Evolutionary conservation across 1,140 invertebrate species (phyloP).

Genomic region (Vanessa atalanta): DNA sequence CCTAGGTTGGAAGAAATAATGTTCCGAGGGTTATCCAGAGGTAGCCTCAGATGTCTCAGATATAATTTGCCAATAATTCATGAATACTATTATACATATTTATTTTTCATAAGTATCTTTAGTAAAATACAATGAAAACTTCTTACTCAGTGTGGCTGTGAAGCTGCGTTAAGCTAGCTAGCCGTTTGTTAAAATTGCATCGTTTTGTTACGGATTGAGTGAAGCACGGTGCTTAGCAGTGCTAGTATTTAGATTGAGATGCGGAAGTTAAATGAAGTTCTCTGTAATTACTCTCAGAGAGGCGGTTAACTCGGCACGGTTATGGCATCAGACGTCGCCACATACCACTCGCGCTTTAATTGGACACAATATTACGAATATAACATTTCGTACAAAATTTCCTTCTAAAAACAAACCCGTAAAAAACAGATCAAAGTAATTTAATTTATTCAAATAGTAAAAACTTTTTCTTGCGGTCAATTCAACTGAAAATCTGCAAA

Average conservation of each 20-base stretch:
- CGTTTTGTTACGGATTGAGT: conserved; percentile 70
- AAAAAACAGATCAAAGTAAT: not conserved
- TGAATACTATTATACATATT: too few relatives aligned
- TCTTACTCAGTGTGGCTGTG: too few relatives aligned
- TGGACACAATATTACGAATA: conserved; percentile 46
- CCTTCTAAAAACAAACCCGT: not conserved
- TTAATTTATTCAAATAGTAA: not conserved
- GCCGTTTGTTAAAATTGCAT: conserved; percentile 57
- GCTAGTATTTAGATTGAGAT: conserved; percentile 70
- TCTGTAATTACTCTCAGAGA: conserved; percentile 74
- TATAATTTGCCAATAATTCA: too few relatives aligned
- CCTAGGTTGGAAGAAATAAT: too few relatives aligned
- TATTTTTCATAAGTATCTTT: too few relatives aligned
- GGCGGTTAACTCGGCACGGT: conserved; percentile 64
- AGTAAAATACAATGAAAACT: too few relatives aligned
- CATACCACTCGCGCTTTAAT: conserved; percentile 54
- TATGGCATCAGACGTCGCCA: conserved; percentile 62
- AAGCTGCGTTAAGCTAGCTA: conserved; percentile 1
- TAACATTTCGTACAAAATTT: conserved; percentile 7
- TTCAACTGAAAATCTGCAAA: conserved; percentile 40
- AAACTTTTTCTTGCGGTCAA: conserved; percentile 29
- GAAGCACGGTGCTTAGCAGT: conserved; percentile 69
- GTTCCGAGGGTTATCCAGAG: too few relatives aligned
- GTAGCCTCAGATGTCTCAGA: too few relatives aligned
- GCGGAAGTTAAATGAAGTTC: conserved; percentile 77